phyloP scores from a whole-genome alignment of 2,888 invertebrate genomes.

The Conomelus anceps region DNA sequence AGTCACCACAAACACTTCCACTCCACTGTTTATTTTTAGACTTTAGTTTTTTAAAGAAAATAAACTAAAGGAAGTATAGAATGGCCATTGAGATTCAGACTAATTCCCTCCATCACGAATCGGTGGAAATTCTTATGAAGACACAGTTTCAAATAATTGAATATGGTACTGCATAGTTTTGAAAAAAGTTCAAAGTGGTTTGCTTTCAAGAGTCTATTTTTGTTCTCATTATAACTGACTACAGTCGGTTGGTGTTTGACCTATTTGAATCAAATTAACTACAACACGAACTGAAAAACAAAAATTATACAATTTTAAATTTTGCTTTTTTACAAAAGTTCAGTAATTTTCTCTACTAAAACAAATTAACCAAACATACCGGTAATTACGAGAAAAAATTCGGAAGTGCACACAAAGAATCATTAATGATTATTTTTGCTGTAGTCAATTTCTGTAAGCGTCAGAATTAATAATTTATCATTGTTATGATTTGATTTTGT shows the following conservation, averaged over 20 bases:
- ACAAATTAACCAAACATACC: too few species aligned
- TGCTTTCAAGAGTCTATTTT: not conserved
- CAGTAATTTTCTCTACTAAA: too few species aligned
- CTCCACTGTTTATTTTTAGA: not conserved
- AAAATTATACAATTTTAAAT: not conserved
- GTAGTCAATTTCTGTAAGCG: too few species aligned
- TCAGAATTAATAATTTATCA: too few species aligned
- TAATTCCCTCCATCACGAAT: not conserved
- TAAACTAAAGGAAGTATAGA: not conserved
- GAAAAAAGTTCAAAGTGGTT: not conserved
- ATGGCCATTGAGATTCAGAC: not conserved
- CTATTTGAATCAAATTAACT: not conserved
- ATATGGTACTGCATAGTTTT: not conserved
- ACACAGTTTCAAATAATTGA: not conserved
- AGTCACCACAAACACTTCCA: not conserved
- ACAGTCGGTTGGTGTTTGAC: not conserved
- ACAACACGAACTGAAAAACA: not conserved
- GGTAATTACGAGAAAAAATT: too few species aligned
- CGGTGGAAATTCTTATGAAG: not conserved
- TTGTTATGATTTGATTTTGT: too few species aligned
- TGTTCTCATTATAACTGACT: not conserved
- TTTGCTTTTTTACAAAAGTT: not conserved
- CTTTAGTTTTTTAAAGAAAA: not conserved
- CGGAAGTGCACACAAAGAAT: too few species aligned
- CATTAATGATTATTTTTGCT: too few species aligned